Evolutionary conservation across 2,888 invertebrate species (phyloP), one percentile per base, ranked within the genome.

Genomic region (Idaea straminata): DNA sequence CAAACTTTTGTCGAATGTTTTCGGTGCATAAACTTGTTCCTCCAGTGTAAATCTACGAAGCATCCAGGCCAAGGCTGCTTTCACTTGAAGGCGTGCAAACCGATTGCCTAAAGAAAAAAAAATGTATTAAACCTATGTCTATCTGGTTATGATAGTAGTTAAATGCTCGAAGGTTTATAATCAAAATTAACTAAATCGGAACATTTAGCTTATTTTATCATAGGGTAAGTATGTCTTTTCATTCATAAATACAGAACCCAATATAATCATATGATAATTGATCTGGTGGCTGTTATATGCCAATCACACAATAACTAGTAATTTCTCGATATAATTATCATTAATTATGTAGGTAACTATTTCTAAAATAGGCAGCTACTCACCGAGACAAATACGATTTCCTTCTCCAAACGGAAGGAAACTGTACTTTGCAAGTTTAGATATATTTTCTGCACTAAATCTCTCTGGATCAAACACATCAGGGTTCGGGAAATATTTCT

Each of bases 381-480:
- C 77, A 93, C 93, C 93, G 62, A 93, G 83, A 72, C 93, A 94
- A 72, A 86, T 85, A 38, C 93, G 82, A 61, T 91, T 91, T 59
- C 93, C 93, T 74, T 89, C 92, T 13, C 93, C 93, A 78, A 93
- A 94, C 6, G 93, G 91, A 66, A 93, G 72, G 74, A 84, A 93
- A 16, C 83, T 83, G 71, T 79, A 91, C 59, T 87, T 88, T 1
- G 79, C 71, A 47, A 80, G 74, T 25, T 81, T 76, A 1, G 69
- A 63, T 57, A 67, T 57, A 63, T 83, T 83, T 61, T 81, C 74
- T 34, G 79, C 64, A 38, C 80, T 74, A 81, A 94, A 94, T 69
- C 94, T 83, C 57, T 92, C 90, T 3, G 93, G 93, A 71, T 92
- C 86, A 74, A 91, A 93, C 59, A 72, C 62, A 13, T 87, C 82